Evolutionary conservation across 2,797 vertebrate species (phyloP).

Genomic region (Cheirogaleus major): DNA sequence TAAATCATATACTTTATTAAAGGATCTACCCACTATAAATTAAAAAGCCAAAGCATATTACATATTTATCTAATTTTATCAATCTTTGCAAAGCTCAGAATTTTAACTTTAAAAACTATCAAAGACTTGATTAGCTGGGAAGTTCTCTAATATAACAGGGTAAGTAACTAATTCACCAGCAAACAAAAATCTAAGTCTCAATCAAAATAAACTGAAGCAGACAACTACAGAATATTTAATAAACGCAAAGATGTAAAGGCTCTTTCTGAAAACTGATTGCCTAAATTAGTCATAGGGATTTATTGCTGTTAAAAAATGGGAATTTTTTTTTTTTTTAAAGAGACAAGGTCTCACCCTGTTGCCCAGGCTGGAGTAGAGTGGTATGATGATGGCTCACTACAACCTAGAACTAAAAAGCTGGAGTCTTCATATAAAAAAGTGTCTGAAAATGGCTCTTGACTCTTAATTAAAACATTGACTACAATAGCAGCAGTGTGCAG

Average conservation of each 20-base stretch:
- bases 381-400: background rate
- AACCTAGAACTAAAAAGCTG: background rate
- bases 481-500: background rate
- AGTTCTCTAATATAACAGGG: background rate
- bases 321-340: background rate
- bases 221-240: background rate
- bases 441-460: background rate
- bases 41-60: background rate
- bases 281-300: background rate
- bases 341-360: background rate
- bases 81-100: conserved; percentile 11
- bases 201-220: background rate
- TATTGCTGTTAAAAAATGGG: background rate
- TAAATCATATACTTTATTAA: background rate
- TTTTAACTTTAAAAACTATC: conserved; percentile 18
- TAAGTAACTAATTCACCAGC: background rate
- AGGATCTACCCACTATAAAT: background rate
- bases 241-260: background rate
- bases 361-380: background rate
- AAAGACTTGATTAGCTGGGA: background rate
- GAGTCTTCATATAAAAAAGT: background rate
- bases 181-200: background rate
- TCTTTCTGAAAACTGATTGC: background rate
- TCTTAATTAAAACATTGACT: background rate
- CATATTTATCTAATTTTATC: background rate